Base-by-base conservation (phyloP, 2,797 vertebrate species). In the Cynodonichthys magdalenae region DNA sequence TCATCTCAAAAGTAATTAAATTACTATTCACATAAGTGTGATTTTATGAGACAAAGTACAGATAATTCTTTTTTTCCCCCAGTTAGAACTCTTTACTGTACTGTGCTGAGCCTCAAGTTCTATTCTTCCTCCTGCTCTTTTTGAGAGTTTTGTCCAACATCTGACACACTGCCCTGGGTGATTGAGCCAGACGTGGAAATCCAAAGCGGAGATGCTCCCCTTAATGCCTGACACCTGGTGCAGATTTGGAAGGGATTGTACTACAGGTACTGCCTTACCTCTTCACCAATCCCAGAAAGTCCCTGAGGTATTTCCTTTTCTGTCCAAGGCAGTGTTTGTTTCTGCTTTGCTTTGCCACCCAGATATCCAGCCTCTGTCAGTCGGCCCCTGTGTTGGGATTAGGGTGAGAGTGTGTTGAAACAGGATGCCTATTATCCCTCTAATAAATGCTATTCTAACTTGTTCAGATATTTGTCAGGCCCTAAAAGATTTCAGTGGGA, bases 171-270 rank as follows among this genome's bases (percentile, higher is more conserved):
- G 86, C 84, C 81, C 82, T 84, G 75, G 74, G 88, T 88, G 80
- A 89, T 86, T 78, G 83, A 87, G 82, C 75, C 84, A 89, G 86
- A 90, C 71, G 54, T 78, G 72, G 73, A 87, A 82, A 89, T 82
- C 88, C 83, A 81, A 84, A 85, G 81, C 78, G 56, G 83, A 83
- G 89, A 85, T 89, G 82, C 83, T 90, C 73, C 53, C 82, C 78
- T 70, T 90, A 89, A 91, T 92, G 75, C 89, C 83, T 57, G 79
- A 90, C 90, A 94, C 92, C 91, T 91, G 90, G 87, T 85, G 80
- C 77, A 89, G 87, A 82, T 92, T 90, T 92, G 83, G 84, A 86
- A 51, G 82, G 81, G 83, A 88, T 91, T 90, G 84, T 73, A 73
- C 85, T 84, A 73, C 86, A 92, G 90, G 89, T 92, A 89, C 80